Conservation (phyloP, 2,888 invertebrate genomes). For the Drosophila tripunctata region DNA sequence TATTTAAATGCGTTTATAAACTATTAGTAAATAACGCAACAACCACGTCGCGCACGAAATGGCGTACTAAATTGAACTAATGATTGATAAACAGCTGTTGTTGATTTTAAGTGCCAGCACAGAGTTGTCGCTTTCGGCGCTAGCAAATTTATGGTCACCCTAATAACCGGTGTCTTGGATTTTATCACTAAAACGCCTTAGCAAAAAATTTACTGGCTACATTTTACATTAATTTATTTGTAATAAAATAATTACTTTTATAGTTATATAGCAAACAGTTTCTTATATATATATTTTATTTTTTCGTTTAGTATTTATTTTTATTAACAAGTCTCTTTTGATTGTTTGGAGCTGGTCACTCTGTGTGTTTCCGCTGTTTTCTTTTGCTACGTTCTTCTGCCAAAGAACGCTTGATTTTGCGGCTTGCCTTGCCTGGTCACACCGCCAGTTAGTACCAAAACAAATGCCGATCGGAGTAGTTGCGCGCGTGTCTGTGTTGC, state of each 20-base stretch:
- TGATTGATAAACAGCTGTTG: constrained; percentile 39
- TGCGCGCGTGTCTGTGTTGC: constrained; percentile 52
- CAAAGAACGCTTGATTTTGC: constrained; percentile 29
- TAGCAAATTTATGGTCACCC: constrained; percentile 23
- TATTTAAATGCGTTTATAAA: constrained; percentile 4
- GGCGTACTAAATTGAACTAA: constrained; percentile 61
- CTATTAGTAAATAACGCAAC: constrained; percentile 9
- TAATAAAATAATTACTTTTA: neutral
- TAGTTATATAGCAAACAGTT: no score
- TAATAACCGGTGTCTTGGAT: neutral
- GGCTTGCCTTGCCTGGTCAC: constrained; percentile 30
- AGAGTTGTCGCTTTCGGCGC: constrained; percentile 4
- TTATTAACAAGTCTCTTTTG: neutral
- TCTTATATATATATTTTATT: neutral
- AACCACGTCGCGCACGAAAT: constrained; percentile 51
- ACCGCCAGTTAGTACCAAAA: constrained; percentile 60
- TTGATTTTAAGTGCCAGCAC: constrained; percentile 9
- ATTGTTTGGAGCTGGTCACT: constrained; percentile 2
- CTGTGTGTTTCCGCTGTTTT: constrained; percentile 16
- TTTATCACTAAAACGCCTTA: neutral
- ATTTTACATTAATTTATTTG: no score
- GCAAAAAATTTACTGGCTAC: no score
- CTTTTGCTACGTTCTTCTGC: constrained; percentile 6
- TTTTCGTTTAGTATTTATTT: neutral
- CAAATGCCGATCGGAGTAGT: constrained; percentile 58